Conservation (phyloP, 2,888 invertebrate species). For the Hirtodrosophila histrioides region DNA sequence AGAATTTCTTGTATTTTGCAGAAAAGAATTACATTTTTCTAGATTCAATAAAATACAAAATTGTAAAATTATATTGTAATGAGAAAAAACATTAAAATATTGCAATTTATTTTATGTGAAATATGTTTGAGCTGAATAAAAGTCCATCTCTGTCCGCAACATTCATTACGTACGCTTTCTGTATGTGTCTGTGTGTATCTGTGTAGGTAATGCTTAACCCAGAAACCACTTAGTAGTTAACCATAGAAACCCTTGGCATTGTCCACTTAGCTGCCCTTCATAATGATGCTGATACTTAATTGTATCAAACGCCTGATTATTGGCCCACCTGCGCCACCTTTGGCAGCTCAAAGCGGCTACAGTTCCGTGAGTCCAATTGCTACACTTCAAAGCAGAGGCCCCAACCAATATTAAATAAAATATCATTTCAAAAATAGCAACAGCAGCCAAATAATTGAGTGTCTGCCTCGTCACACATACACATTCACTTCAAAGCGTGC, state of each 20-base stretch:
- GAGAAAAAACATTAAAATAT: too few relatives aligned
- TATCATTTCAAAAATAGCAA: slow-evolving; percentile 29
- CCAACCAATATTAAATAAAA: slow-evolving; percentile 51
- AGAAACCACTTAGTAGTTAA: slow-evolving; percentile 12
- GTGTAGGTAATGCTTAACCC: slow-evolving; percentile 5
- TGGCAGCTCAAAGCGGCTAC: background rate
- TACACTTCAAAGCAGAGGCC: slow-evolving; percentile 43
- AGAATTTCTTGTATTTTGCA: too few relatives aligned
- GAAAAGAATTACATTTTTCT: too few relatives aligned
- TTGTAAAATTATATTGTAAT: too few relatives aligned
- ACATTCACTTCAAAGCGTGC: slow-evolving; percentile 51
- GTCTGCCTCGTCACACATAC: background rate
- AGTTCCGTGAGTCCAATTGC: slow-evolving; percentile 3
- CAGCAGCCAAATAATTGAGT: slow-evolving; percentile 10
- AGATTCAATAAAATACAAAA: too few relatives aligned
- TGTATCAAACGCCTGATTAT: slow-evolving; percentile 35
- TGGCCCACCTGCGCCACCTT: slow-evolving; percentile 7
- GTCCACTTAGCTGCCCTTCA: slow-evolving; percentile 11
- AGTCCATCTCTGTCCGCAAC: background rate
- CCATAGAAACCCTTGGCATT: slow-evolving; percentile 7
- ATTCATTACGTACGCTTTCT: background rate
- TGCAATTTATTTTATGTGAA: too few relatives aligned
- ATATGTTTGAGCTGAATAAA: too few relatives aligned
- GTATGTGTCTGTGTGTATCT: slow-evolving; percentile 1
- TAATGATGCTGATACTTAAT: slow-evolving; percentile 35